Base-by-base conservation (phyloP, 2,888 invertebrate species). In the Plagodis dolabraria region DNA sequence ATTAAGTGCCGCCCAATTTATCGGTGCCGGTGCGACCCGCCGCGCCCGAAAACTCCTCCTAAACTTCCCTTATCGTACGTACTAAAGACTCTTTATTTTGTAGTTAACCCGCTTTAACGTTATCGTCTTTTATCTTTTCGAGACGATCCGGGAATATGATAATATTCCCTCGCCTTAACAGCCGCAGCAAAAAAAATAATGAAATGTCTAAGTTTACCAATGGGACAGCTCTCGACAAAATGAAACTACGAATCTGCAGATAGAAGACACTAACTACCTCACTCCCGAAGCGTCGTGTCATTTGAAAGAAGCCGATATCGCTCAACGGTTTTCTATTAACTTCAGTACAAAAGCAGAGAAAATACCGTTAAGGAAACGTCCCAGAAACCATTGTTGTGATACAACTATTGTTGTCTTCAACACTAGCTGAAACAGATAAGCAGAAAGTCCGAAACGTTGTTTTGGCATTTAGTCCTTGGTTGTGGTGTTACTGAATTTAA, bases 1-100 rank as follows among this genome's bases (percentile, higher is more conserved):
- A 92, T 92, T 92, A 92, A 92, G 90, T 92, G 91, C 89, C 89
- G 88, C 88, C 91, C 92, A 90, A 92, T 92, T 92, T 92, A 92
- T 92, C 89, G 92, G 92, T 79, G 82, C 60, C 56, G 56, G 60
- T 57, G 56, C 89, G 91, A 89, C 90, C 91, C 89, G 67, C 60
- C 67, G 85, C 83, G 80, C 86, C 82, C 80, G 80, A 85, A 86
- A 90, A 91, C 89, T 89, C 86, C 89, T 89, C 86, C 87, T 87
- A 88, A 92, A 91, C 83, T 91, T 89, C 85, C 82, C 91, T 92
- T 92, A 92, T 92, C 92, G 87, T 83, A 85, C 82, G 81, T 84
- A 89, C 87, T 90, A 85, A 87, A 84, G 78, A 84, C 89, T 89
- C 92, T 89, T 90, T 92, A 92, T 91, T 90, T 91, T 85, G 89